Conservation (phyloP, 1,140 invertebrate species). For the Littorina saxatilis region DNA sequence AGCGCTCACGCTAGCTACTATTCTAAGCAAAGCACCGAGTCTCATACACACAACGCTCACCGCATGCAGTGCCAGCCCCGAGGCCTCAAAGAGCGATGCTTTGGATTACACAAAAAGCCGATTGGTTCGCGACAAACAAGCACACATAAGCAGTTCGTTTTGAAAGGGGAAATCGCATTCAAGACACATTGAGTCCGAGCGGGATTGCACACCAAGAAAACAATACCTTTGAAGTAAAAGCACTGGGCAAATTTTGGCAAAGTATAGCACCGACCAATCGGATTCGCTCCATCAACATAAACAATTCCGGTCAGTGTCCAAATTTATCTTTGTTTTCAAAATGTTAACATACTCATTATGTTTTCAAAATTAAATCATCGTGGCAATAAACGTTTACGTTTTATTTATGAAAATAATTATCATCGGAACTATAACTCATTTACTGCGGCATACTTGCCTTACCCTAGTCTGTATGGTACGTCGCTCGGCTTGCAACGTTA, state of each 20-base stretch:
- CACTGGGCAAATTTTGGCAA: constrained; percentile 35
- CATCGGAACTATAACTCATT: constrained; percentile 41
- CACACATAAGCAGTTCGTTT: background rate
- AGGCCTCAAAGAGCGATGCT: constrained; percentile 29
- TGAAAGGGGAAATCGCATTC: constrained; percentile 17
- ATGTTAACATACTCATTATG: background rate
- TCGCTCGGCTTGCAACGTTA: constrained; percentile 36
- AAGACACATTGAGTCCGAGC: background rate
- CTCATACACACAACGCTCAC: constrained; percentile 25
- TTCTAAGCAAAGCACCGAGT: constrained; percentile 31
- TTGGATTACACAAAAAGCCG: constrained; percentile 23
- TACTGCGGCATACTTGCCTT: constrained; percentile 51
- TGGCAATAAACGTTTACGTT: background rate
- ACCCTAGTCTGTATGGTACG: constrained; percentile 56
- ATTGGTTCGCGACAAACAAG: constrained; percentile 16
- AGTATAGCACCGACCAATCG: constrained; percentile 36
- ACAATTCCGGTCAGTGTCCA: background rate
- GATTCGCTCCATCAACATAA: constrained; percentile 32
- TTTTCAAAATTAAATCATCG: background rate
- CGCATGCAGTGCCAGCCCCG: constrained; percentile 37
- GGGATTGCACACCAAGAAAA: constrained; percentile 12
- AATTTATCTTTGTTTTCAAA: background rate
- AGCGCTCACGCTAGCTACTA: constrained; percentile 4
- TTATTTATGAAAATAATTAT: constrained; percentile 12
- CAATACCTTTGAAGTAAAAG: constrained; percentile 25